Evolutionary conservation across 1,140 invertebrate genomes (phyloP), one percentile per base, ranked within the genome.

Genomic region (Drosophila equinoxialis): DNA sequence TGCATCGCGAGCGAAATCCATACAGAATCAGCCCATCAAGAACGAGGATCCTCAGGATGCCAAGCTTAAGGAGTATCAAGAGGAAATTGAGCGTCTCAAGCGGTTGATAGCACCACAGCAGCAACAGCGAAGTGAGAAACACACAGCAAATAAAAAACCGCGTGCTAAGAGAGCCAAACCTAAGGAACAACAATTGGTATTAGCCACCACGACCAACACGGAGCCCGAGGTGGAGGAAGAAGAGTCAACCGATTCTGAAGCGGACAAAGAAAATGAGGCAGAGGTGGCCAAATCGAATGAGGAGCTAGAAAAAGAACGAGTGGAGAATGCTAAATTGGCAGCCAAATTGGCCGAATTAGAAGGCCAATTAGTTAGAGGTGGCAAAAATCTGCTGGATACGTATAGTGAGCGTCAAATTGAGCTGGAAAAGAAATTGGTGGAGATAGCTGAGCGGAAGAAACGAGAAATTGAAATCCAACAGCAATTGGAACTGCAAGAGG

Each of bases 1-100:
- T 92, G 97, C 98, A 1, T 97, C 97, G 92, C 93, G 98, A 35
- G 98, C 98, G 11, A 99, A 99, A 93, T 94, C 94, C 74, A 99
- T 99, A 82, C 97, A 98, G 93, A 99, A 99, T 93, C 97, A 98
- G 92, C 98, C 98, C 5, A 95, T 97, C 75, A 97, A 98, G 73
- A 99, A 99, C 93, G 97, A 99, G 92, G 98, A 99, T 94, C 97
- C 98, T 1, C 98, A 98, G 92, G 97, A 98, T 92, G 96, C 96
- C 37, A 94, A 98, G 81, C 93, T 98, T 8, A 94, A 96, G 83
- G 96, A 98, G 92, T 98, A 97, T 93, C 96, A 98, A 91, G 95
- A 96, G 77, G 97, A 98, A 93, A 97, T 97, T 89, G 95, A 95
- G 64, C 93, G 95, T 63, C 93, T 96, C 26, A 93, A 94, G 17